These are phyloP conservation scores for Decapterus maruadsi DNA, from an alignment of 2,797 vertebrate species.

Conservation along the genomic window DNA sequence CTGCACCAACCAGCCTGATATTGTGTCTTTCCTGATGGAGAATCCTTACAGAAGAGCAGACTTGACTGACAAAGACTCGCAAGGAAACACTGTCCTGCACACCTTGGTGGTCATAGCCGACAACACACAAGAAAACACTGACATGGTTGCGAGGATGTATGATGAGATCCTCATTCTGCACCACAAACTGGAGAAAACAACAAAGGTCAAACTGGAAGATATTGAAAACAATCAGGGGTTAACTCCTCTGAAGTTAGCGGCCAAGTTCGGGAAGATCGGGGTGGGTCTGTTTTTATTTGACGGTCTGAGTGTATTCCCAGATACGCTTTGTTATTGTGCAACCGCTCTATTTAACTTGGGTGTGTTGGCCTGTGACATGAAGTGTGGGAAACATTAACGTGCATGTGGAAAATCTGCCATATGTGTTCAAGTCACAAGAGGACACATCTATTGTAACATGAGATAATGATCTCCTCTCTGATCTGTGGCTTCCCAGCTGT, in stretches of 20 bases:
- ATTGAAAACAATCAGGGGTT: conserved; percentile 88
- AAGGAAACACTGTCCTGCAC: conserved; percentile 92
- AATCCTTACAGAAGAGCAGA: conserved; percentile 87
- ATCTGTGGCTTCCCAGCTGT: conserved; percentile 81
- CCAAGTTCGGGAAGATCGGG: conserved; percentile 91
- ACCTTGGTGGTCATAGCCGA: conserved; percentile 90
- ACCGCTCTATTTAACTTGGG: background rate
- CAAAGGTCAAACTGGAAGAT: conserved; percentile 84
- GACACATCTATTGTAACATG: background rate
- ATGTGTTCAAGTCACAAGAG: background rate
- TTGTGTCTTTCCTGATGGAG: conserved; percentile 91
- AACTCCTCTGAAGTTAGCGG: conserved; percentile 91
- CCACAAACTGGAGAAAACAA: conserved; percentile 61
- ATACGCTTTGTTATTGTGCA: background rate
- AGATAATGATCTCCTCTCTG: conserved; percentile 3
- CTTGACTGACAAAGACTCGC: conserved; percentile 85
- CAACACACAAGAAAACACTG: conserved; percentile 90
- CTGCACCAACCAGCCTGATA: conserved; percentile 92
- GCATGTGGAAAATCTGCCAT: background rate
- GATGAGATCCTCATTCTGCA: conserved; percentile 88
- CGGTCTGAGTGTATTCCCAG: background rate
- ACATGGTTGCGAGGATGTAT: conserved; percentile 91
- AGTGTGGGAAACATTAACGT: background rate
- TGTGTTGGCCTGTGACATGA: background rate
- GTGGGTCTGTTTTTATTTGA: conserved; percentile 72